Base-by-base conservation (phyloP, 2,113 vertebrate genomes). In the Alouatta palliata region DNA sequence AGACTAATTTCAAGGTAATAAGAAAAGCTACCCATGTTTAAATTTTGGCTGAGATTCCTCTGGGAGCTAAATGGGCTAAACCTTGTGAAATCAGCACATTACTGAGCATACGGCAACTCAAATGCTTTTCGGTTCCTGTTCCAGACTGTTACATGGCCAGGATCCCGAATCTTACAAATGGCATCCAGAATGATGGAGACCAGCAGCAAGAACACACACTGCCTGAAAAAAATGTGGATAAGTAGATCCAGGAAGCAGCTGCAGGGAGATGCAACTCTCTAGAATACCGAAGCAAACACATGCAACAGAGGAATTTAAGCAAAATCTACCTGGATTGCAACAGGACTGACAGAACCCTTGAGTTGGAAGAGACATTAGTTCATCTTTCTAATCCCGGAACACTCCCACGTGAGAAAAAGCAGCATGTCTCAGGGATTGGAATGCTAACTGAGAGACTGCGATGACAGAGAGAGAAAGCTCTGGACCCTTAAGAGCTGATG, bases 1-100 rank as follows among this genome's bases (percentile, higher is more conserved):
- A 96, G 97, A 97, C 90, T 98, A 97, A 98, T 98, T 98, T 97
- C 95, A 97, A 97, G 86, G 95, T 86, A 75, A 87, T 96, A 90
- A 11, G 88, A 66, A 94, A 94, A 97, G 94, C 77, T 97, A 37
- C 68, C 93, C 94, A 77, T 73, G 93, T 91, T 94, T 98, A 92
- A 98, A 98, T 93, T 97, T 71, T 97, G 79, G 75, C 66, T 75
- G 73, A 37, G 86, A 45, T 66, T 73, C 84, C 84, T 96, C 76
- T 49, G 84, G 54, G 73, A n/a, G 90, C 25, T 87, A 87, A 43
- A 92, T 88, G 92, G 94, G 90, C 86, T 64, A 97, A 95, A 80
- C 54, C 54, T 93, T 90, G 82, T 80, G 90, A 96, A 98, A 87
- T 83, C 49, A 73, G 81, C 17, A 47, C 43, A 9, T 58, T 37